These are phyloP conservation scores for Coremacera marginata DNA, from an alignment of 2,888 invertebrate genomes.

Conservation along the genomic window DNA sequence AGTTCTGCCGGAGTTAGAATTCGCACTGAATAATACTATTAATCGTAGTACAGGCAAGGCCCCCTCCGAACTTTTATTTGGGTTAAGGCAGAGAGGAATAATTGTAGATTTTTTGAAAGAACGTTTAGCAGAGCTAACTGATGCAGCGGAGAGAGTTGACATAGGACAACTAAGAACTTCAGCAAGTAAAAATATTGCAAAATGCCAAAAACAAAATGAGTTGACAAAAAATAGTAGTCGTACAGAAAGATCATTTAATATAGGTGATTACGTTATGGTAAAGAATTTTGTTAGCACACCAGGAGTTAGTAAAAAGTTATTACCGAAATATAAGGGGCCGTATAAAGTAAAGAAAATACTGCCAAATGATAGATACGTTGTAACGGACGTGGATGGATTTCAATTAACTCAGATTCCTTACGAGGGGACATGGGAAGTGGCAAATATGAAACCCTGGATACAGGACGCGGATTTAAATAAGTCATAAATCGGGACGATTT, in stretches of 20 bases:
- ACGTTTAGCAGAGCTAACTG: neutral
- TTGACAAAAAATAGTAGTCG: too few species aligned
- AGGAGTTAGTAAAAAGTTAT: neutral
- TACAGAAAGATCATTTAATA: neutral
- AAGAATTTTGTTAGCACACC: neutral
- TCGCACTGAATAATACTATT: neutral
- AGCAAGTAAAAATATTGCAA: too few species aligned
- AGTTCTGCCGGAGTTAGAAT: neutral
- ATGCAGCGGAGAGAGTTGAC: neutral
- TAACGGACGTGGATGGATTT: constrained; percentile 37
- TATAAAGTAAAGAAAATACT: constrained; percentile 32
- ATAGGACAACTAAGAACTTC: neutral
- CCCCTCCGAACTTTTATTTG: neutral
- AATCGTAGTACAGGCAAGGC: neutral
- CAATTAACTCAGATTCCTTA: constrained; percentile 34
- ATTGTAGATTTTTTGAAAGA: neutral
- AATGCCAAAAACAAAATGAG: too few species aligned
- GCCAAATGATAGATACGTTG: constrained; percentile 37
- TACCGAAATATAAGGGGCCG: constrained; percentile 38
- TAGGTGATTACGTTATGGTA: too few species aligned
- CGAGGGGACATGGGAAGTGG: constrained; percentile 28
- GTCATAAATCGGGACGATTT: constrained; percentile 36
- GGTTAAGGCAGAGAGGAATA: neutral
- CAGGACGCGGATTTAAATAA: neutral
- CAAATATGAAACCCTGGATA: constrained; percentile 34